phyloP scores from a whole-genome alignment of 2,797 vertebrate species.

The Zenarchopterus dispar region DNA sequence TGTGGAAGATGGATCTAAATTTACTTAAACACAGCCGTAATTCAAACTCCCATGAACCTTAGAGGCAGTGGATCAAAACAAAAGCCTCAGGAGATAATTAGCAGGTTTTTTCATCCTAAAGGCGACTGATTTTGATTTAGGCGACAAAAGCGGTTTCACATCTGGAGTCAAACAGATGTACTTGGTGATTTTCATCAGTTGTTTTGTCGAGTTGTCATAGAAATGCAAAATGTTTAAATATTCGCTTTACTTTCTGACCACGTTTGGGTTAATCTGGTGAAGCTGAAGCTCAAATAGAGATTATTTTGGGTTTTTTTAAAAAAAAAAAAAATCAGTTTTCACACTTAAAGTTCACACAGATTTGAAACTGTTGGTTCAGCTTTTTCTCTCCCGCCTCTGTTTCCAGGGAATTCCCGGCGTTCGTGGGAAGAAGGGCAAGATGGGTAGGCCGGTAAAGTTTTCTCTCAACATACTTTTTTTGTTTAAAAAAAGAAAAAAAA shows the following conservation, averaged over 20 bases:
- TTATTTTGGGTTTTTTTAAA: too few relatives aligned
- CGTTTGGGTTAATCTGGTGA: background rate
- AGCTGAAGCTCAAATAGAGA: background rate
- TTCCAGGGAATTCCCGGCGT: constrained; percentile 90
- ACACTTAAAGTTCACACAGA: too few relatives aligned
- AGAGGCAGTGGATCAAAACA: constrained; percentile 9
- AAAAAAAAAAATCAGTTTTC: too few relatives aligned
- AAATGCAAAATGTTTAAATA: background rate
- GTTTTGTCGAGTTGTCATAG: too few relatives aligned
- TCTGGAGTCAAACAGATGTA: background rate
- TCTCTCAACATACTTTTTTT: constrained; percentile 91
- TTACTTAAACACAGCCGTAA: constrained; percentile 37
- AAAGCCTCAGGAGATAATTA: background rate
- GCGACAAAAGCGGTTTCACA: background rate
- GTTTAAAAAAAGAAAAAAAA: too few relatives aligned
- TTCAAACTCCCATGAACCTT: constrained; percentile 32
- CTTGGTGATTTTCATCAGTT: background rate
- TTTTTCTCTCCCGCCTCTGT: constrained; percentile 24
- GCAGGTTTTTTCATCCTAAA: background rate
- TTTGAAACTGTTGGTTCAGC: too few relatives aligned
- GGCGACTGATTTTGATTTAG: background rate
- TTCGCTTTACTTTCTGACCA: background rate
- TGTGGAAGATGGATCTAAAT: constrained; percentile 50
- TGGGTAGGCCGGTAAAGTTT: constrained; percentile 99
- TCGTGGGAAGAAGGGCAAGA: constrained; percentile 98